Percentiles rank a stretch among this genome's conserved stretches.
These are phyloP conservation scores for Loxodonta africana DNA, from an alignment of 2,113 vertebrate genomes.

Conservation along the genomic window DNA sequence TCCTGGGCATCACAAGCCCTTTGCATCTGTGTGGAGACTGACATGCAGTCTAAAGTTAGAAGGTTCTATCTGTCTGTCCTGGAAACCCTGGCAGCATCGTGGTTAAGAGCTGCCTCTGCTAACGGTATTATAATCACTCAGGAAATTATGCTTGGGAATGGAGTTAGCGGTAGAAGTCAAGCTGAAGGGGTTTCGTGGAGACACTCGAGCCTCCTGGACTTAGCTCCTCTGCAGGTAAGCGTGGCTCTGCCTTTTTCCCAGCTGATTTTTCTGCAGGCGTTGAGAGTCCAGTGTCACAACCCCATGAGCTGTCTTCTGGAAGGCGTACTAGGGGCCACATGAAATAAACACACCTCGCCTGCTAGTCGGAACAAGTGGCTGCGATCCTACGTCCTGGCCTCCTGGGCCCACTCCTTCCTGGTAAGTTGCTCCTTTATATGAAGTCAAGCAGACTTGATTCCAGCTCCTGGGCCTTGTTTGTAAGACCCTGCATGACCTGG, in stretches of 20 bases:
- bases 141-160: not conserved
- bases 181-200: not conserved
- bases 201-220: not conserved
- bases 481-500: not conserved
- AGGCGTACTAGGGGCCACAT: not conserved
- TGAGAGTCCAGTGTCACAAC: rapidly evolving
- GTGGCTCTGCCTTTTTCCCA: not conserved
- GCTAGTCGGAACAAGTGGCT: rapidly evolving
- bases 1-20: not conserved
- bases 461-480: not conserved
- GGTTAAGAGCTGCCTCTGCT: no score
- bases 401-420: not conserved
- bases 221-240: not conserved
- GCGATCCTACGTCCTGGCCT: no score
- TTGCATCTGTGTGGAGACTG: not conserved
- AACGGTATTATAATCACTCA: rapidly evolving
- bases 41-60: not conserved
- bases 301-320: not conserved
- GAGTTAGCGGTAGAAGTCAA: not conserved
- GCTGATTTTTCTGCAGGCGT: not conserved
- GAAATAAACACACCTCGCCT: not conserved
- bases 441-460: not conserved
- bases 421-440: not conserved
- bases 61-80: not conserved
- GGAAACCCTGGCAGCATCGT: not conserved